These are phyloP conservation scores for Sipha maydis DNA, from an alignment of 2,888 invertebrate genomes.

Conservation along the genomic window DNA sequence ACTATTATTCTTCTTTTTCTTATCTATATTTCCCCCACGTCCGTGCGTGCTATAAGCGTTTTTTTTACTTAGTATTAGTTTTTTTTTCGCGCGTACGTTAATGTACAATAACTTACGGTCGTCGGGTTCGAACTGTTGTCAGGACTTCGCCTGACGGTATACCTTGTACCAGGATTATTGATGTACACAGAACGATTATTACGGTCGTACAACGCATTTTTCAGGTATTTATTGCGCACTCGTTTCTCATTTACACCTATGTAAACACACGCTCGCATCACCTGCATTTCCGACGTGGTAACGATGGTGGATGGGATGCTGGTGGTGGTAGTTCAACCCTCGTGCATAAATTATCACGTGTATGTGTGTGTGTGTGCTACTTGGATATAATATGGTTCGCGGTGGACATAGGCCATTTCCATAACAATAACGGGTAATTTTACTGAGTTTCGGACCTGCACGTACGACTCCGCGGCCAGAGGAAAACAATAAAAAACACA, in stretches of 20 bases:
- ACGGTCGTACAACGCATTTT: not conserved
- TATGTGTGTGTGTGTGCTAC: not conserved
- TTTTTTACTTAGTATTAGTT: not conserved
- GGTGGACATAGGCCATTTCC: not conserved
- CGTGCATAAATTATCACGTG: conserved; percentile 14
- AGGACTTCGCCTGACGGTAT: not conserved
- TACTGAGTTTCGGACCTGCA: not conserved
- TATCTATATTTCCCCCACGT: no score
- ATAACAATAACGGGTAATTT: conserved; percentile 55
- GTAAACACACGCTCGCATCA: no score
- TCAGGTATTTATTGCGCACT: not conserved
- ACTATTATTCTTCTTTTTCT: not conserved
- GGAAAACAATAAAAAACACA: not conserved
- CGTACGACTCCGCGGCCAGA: not conserved
- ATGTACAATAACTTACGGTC: not conserved
- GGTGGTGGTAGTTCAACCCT: not conserved
- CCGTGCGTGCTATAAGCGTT: no score
- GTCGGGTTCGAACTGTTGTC: no score
- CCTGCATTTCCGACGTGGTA: not conserved
- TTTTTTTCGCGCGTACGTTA: not conserved
- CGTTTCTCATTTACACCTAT: no score
- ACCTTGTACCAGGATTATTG: not conserved
- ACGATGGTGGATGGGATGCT: no score
- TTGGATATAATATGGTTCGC: not conserved
- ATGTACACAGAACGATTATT: not conserved